Conservation (phyloP, 2,888 invertebrate species). For the Calephelis perditalis region DNA sequence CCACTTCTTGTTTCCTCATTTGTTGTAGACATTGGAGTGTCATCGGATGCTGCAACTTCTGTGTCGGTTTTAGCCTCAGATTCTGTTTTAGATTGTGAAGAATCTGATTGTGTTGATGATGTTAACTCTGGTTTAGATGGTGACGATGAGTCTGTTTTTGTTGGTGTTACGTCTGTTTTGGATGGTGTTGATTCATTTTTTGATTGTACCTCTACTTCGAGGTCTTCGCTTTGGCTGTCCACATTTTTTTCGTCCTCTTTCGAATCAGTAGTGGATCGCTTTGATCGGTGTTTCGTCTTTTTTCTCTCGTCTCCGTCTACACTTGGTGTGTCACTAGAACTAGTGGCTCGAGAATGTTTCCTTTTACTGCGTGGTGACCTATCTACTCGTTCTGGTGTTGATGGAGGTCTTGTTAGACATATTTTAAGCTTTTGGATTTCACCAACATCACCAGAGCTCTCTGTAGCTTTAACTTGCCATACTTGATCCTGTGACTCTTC, state of each 20-base stretch:
- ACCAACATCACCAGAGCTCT: constrained; percentile 65
- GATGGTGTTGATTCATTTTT: constrained; percentile 29
- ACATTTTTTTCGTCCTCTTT: constrained; percentile 57
- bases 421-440: constrained; percentile 82
- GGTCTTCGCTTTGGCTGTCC: constrained; percentile 51
- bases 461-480: constrained; percentile 75
- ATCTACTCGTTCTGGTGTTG: constrained; percentile 72
- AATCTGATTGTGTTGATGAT: constrained; percentile 34
- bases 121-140: constrained; percentile 17
- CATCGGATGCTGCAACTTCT: constrained; percentile 32
- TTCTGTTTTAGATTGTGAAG: constrained; percentile 21
- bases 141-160: too few species aligned
- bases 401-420: constrained; percentile 78
- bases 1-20: constrained; percentile 43
- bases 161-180: too few species aligned
- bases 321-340: constrained; percentile 68
- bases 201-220: constrained; percentile 36
- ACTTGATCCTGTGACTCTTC: constrained; percentile 66
- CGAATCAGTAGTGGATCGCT: constrained; percentile 49
- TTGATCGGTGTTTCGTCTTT: constrained; percentile 58
- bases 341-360: constrained; percentile 70
- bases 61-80: constrained; percentile 9
- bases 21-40: constrained; percentile 52
- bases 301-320: constrained; percentile 65
- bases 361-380: constrained; percentile 72